Evolutionary conservation across 2,113 vertebrate species (phyloP), one percentile per base, ranked within the genome.

Genomic region (Sinocyclocheilus maitianheensis): DNA sequence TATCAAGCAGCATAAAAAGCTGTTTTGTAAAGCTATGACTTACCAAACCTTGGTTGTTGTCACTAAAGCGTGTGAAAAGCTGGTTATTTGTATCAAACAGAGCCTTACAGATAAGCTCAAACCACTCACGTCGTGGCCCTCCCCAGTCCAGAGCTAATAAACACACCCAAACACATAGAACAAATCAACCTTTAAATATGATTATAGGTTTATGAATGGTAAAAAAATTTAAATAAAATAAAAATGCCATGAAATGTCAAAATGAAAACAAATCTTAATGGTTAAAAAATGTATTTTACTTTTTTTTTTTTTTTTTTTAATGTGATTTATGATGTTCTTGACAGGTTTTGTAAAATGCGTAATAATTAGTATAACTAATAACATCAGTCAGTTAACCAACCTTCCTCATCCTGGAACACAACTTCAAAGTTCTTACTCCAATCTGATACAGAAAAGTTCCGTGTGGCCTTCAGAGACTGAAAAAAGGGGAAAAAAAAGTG

Each of bases 341-440:
- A 22, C 20, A n/a, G 8, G 22, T 62, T n/a, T n/a, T 62, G n/a
- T 63, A n/a, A 24, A 63, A 63, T 63, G 62, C n/a, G 1, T 5
- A 30, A 77, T 46, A 30, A 62, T 16, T 22, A 48, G 24, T 34
- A 1, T n/a, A 75, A 16, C 8, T 18, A 22, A 20, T 20, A 46
- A 30, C 51, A n/a, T 8, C 58, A 65, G 24, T 43, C 2, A 22
- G 40, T 81, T 53, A 46, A 92, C 94, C 94, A 88, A 98, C 98
- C 98, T 97, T 99, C 98, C 91, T 99, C 98, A 90, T 99, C 97
- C 89, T 98, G 97, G 91, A 99, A 99, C 93, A 98, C 93, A 12
- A 99, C 97, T 94, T 99, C 98, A 88, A 99, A 99, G 94, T 98
- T 99, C 94, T 99, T 99, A 93, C 96, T 97, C 98, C 98, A 99